phyloP scores from a whole-genome alignment of 53 echinoderm and acorn worm species.

The Echinarachnius parma region DNA sequence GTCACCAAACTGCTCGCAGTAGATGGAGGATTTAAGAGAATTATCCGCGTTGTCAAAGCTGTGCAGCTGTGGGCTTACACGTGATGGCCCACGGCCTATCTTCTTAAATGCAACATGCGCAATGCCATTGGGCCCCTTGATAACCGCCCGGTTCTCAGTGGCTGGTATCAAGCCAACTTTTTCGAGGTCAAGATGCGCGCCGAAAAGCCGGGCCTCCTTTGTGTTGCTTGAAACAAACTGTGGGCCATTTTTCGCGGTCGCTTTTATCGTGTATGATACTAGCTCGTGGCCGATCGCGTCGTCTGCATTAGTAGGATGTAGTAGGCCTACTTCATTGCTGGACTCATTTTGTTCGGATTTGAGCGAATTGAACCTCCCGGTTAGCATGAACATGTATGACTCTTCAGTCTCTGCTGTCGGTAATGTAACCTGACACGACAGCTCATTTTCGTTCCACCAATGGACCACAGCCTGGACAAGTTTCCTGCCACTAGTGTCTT shows the following conservation, averaged over 20 bases:
- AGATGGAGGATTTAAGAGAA: background rate
- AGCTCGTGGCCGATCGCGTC: background rate
- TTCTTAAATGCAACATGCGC: conserved; percentile 27
- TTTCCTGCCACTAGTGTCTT: background rate
- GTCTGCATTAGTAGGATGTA: no score
- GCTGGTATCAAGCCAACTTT: conserved; percentile 2
- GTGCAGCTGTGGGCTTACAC: background rate
- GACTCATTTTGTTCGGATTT: background rate
- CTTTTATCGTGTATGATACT: conserved; percentile 2
- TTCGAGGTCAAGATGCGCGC: conserved; percentile 11
- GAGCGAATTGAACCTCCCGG: conserved; percentile 3
- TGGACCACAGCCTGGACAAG: background rate
- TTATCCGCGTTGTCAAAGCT: conserved; percentile 6
- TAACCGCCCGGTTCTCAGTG: background rate
- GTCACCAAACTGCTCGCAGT: conserved; percentile 17
- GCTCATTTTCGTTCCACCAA: conserved; percentile 25
- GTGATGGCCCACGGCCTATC: background rate
- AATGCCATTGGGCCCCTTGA: background rate
- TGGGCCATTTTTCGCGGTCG: background rate
- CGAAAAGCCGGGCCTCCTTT: background rate
- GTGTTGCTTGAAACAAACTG: background rate
- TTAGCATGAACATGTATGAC: conserved; percentile 1
- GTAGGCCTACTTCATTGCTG: background rate
- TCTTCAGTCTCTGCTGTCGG: conserved; percentile 28
- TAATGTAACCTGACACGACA: conserved; percentile 10